These are phyloP conservation scores for Temnothorax ravouxi DNA, from an alignment of 2,888 invertebrate species.

Conservation along the genomic window DNA sequence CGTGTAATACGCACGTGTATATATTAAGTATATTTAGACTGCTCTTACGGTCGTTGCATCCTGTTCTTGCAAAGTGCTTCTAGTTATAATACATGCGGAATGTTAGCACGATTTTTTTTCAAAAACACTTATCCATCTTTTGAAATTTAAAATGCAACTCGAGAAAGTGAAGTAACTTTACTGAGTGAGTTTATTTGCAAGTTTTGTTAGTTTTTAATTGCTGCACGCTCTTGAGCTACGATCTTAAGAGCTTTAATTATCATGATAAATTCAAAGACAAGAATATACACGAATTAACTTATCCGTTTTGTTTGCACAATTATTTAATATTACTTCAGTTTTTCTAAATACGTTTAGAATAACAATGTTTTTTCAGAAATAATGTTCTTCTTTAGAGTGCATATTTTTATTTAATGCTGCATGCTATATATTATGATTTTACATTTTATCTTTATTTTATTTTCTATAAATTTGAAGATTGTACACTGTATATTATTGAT, in stretches of 20 bases:
- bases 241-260: conserved; percentile 19
- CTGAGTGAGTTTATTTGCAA: not conserved
- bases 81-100: not conserved
- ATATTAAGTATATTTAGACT: conserved; percentile 30
- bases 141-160: not conserved
- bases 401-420: not conserved
- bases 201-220: conserved; percentile 29
- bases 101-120: not conserved
- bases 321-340: not conserved
- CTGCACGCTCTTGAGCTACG: not conserved
- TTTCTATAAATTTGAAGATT: not conserved
- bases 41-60: not conserved
- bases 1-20: not conserved
- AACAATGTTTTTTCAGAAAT: not conserved
- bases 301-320: not conserved
- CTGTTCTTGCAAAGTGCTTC: not conserved
- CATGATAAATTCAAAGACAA: not conserved
- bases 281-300: not conserved
- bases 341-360: not conserved
- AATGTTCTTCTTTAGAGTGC: not conserved
- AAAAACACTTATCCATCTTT: not conserved
- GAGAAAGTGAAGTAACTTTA: not conserved
- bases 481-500: not conserved
- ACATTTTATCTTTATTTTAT: not conserved
- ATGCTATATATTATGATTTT: not conserved